phyloP scores from a whole-genome alignment of 2,888 invertebrate species.

The Strigamia crassipes region DNA sequence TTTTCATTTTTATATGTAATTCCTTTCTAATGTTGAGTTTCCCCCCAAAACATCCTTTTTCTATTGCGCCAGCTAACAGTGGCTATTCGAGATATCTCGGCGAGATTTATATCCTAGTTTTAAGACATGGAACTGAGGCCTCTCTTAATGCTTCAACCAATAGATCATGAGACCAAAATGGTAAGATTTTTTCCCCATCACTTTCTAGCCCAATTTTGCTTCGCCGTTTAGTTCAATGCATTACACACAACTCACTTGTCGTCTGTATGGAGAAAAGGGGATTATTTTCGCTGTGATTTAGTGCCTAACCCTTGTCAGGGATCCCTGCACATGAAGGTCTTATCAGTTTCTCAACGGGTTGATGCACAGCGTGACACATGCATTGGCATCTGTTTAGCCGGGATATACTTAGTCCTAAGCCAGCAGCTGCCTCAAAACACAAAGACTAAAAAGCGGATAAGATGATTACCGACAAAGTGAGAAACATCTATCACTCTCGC shows the following conservation, averaged over 20 bases:
- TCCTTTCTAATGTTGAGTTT: neutral
- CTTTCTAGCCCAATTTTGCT: neutral
- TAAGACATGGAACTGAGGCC: slow-evolving; percentile 15
- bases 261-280: slow-evolving; percentile 23
- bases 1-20: no score
- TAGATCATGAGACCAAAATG: slow-evolving; percentile 15
- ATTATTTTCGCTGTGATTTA: slow-evolving; percentile 33
- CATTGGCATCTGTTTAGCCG: slow-evolving; percentile 12
- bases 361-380: slow-evolving; percentile 27
- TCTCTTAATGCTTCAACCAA: neutral
- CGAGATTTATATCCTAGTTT: slow-evolving; percentile 6
- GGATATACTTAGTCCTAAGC: slow-evolving; percentile 22
- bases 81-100: neutral
- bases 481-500: neutral
- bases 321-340: slow-evolving; percentile 12
- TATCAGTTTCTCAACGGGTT: slow-evolving; percentile 34
- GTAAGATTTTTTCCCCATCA: neutral
- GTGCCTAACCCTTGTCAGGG: slow-evolving; percentile 22
- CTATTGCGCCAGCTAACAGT: neutral
- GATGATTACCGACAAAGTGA: slow-evolving; percentile 3
- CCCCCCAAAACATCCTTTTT: neutral
- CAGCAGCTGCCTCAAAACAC: slow-evolving; percentile 13
- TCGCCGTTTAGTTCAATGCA: slow-evolving; percentile 20
- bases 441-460: neutral
- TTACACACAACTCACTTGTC: slow-evolving; percentile 8